phyloP scores from a whole-genome alignment of 2,113 vertebrate species.

The Tyto alba region DNA sequence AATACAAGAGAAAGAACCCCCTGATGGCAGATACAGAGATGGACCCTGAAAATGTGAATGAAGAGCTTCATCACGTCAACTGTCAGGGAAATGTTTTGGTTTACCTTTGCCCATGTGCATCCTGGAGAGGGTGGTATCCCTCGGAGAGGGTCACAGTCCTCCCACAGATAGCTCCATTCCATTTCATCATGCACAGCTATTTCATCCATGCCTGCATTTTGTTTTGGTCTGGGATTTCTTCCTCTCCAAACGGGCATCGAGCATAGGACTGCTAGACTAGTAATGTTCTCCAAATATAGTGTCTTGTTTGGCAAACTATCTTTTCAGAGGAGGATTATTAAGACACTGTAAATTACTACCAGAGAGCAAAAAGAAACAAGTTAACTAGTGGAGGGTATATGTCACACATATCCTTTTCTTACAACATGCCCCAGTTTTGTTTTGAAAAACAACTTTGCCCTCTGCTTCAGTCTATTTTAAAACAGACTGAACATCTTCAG shows the following conservation, averaged over 20 bases:
- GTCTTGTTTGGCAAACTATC: background rate
- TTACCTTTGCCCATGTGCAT: background rate
- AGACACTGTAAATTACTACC: background rate
- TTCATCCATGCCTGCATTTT: background rate
- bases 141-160: background rate
- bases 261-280: background rate
- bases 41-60: background rate
- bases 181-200: background rate
- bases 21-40: background rate
- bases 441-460: background rate
- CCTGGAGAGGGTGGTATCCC: background rate
- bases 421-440: accelerated
- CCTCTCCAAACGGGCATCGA: background rate
- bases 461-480: background rate
- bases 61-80: background rate
- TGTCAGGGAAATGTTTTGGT: background rate
- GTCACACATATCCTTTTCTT: background rate
- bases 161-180: accelerated
- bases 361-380: background rate
- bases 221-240: background rate
- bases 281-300: background rate
- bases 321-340: background rate
- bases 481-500: background rate
- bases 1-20: background rate
- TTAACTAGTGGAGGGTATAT: background rate